These are phyloP conservation scores for Conistra vaccinii DNA, from an alignment of 2,888 invertebrate species.

Conservation along the genomic window DNA sequence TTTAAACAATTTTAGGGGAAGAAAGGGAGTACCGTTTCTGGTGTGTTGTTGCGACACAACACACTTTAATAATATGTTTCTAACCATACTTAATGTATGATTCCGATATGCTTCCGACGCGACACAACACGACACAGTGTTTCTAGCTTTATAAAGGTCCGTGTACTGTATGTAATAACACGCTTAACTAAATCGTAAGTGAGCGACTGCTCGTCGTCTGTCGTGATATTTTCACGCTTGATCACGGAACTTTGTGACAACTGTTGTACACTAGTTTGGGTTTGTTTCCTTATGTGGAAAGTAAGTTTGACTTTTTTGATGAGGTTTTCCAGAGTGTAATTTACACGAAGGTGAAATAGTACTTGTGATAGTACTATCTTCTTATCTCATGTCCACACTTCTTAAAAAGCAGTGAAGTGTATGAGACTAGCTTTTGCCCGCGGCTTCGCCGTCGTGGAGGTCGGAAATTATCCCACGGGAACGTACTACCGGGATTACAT, in stretches of 20 bases:
- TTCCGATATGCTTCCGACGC: too few relatives aligned
- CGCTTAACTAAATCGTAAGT: constrained; percentile 1
- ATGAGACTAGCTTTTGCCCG: background rate
- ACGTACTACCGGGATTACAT: background rate
- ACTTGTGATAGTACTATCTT: background rate
- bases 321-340: background rate
- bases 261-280: background rate
- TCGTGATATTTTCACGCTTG: constrained; percentile 9
- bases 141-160: too few relatives aligned
- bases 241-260: constrained; percentile 7
- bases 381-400: background rate
- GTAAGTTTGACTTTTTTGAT: background rate
- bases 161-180: background rate
- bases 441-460: background rate
- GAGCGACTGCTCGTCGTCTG: background rate
- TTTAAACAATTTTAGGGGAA: too few relatives aligned
- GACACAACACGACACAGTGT: too few relatives aligned
- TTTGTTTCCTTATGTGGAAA: background rate
- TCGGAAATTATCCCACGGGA: background rate
- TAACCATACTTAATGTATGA: too few relatives aligned
- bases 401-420: background rate
- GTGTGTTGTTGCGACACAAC: too few relatives aligned
- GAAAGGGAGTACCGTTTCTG: too few relatives aligned
- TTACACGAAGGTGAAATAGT: background rate
- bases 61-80: too few relatives aligned